phyloP scores from a whole-genome alignment of 2,888 invertebrate genomes.

The Lasioglossum villosulum region DNA sequence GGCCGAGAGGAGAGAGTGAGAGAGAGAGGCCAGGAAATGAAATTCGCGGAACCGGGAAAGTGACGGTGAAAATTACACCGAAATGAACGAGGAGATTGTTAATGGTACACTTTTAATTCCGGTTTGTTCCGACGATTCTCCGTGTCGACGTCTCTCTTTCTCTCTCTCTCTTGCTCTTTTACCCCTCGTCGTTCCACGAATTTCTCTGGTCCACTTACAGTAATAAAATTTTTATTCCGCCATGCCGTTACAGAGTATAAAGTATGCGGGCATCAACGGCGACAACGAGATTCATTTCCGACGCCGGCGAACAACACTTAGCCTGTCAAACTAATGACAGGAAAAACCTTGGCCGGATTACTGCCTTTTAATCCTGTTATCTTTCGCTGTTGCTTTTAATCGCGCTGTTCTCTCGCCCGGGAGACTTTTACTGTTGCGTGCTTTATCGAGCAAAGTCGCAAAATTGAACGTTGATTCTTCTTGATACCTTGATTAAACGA shows the following conservation, averaged over 20 bases:
- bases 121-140: slow-evolving; percentile 1
- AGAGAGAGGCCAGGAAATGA: not conserved
- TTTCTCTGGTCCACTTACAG: not conserved
- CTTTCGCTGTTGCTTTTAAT: not conserved
- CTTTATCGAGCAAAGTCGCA: not conserved
- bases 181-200: not conserved
- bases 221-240: not conserved
- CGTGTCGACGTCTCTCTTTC: not conserved
- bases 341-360: not conserved
- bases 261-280: not conserved
- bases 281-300: not conserved
- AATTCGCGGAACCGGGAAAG: not conserved
- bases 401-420: not conserved
- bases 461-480: not conserved
- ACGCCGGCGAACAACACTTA: not conserved
- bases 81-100: slow-evolving; percentile 12
- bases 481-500: not conserved
- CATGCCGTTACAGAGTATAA: not conserved
- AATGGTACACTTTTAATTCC: slow-evolving; percentile 18
- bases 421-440: not conserved
- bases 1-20: not conserved
- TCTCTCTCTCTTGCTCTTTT: not conserved
- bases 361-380: not conserved
- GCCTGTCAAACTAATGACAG: slow-evolving; percentile 1
- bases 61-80: slow-evolving; percentile 1